phyloP scores from a whole-genome alignment of 2,113 vertebrate genomes.

The Genyomyrus donnyi region DNA sequence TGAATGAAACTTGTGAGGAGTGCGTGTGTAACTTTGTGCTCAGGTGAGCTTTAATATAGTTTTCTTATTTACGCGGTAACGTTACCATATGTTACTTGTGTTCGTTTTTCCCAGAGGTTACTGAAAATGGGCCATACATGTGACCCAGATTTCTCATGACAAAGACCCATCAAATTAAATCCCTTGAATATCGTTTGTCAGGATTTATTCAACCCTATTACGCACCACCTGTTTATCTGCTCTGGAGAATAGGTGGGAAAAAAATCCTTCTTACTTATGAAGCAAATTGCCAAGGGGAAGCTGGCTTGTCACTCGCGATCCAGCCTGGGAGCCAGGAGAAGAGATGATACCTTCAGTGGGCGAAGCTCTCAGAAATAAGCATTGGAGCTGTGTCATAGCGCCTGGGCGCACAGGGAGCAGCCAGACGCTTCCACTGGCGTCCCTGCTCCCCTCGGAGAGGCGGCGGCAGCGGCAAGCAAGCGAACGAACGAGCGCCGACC shows the following conservation, averaged over 20 bases:
- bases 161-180: slow-evolving; percentile 25
- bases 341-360: slow-evolving; percentile 29
- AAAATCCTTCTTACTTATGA: slow-evolving; percentile 24
- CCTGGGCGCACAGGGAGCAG: slow-evolving; percentile 34
- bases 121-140: slow-evolving; percentile 9
- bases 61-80: not conserved
- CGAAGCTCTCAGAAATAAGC: slow-evolving; percentile 38
- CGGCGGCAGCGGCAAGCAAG: not conserved
- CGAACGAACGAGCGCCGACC: slow-evolving; percentile 8
- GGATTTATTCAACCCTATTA: slow-evolving; percentile 30
- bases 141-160: slow-evolving; percentile 27
- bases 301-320: slow-evolving; percentile 41
- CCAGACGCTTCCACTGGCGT: slow-evolving; percentile 43
- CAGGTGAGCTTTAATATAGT: not conserved
- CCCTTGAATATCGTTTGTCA: slow-evolving; percentile 27
- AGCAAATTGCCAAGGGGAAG: slow-evolving; percentile 27
- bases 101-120: slow-evolving; percentile 6
- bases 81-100: slow-evolving; percentile 12
- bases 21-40: not conserved
- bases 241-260: slow-evolving; percentile 25
- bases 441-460: slow-evolving; percentile 37
- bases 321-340: slow-evolving; percentile 29
- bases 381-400: slow-evolving; percentile 43
- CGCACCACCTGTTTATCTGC: slow-evolving; percentile 28
- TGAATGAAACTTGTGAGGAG: not conserved